Base-by-base conservation (phyloP, 2,113 vertebrate species). In the Cathartes aura region DNA sequence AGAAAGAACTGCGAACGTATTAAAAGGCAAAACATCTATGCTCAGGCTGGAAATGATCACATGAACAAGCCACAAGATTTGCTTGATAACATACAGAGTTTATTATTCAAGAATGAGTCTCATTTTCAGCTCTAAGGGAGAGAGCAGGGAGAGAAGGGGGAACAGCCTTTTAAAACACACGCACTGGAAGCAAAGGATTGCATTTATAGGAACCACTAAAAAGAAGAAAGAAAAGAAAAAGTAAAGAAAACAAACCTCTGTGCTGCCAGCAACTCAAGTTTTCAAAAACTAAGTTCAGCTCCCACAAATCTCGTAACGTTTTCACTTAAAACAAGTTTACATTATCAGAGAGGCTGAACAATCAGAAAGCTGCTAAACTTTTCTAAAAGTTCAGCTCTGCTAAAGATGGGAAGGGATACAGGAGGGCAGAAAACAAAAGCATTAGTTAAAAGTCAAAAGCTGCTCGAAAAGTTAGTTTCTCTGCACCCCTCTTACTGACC, bases 401-500 rank as follows among this genome's bases (percentile, higher is more conserved):
- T 40, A 4, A 8, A 59, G 81, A 15, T 19, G 78, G 76, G 76
- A 58, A 95, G 76, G 62, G 87, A 45, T 3, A 79, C 22, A 48
- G 74, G 48, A 82, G 84, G 82, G 88, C 89, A 79, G 76, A 38
- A 62, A 64, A 50, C 20, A 60, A 84, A 95, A 60, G 90, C 53
- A 3, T 67, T 62, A 95, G 90, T 22, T 60, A 8, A 17, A 75
- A 96, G 88, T 7, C 48, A 18, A 38, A 62, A 90, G 87, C 96
- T 92, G 88, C 96, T 95, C 9, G 22, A 52, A 55, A 82, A 97
- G 93, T 97, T 90, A 66, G 87, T 97, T 97, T 64, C 89, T 95
- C 93, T 92, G 95, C 81, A 45, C 72, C 86, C 62, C 84, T 74
- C 50, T 87, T 97, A 98, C 98, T 98, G 97, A 98, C 98, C 98